A percentile compares a stretch with the other conserved stretches of the same genome.
Evolutionary conservation across 2,113 vertebrate species (phyloP).

Genomic region (Himantopus leucocephalus): DNA sequence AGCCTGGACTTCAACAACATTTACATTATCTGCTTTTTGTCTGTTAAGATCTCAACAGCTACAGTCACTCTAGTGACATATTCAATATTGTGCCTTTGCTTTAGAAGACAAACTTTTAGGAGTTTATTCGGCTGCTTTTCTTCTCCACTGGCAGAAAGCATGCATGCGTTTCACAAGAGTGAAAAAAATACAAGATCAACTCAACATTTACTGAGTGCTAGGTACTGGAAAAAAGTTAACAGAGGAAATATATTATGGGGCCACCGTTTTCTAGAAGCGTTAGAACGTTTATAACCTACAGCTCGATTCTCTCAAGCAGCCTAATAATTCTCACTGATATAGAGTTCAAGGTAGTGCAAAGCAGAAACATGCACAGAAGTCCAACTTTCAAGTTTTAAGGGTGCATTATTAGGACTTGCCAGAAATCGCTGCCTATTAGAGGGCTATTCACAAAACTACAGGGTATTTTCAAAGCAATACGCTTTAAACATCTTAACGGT

Average conservation of each 20-base stretch:
- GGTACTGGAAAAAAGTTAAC: not conserved
- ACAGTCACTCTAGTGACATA: not conserved
- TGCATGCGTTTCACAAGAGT: not conserved
- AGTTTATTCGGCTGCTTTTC: not conserved
- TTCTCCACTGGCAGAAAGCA: not conserved
- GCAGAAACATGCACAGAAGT: not conserved
- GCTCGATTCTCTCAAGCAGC: not conserved
- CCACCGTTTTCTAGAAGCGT: not conserved
- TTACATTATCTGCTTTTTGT: not conserved
- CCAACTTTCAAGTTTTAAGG: not conserved
- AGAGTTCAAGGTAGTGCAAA: not conserved
- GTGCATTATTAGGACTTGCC: not conserved
- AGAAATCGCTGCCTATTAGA: not conserved
- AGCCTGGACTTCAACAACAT: not conserved
- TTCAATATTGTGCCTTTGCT: not conserved
- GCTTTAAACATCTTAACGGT: not conserved
- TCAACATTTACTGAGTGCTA: not conserved
- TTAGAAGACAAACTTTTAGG: not conserved
- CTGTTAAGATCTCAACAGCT: not conserved
- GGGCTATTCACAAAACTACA: not conserved
- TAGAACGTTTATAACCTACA: not conserved
- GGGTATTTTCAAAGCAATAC: not conserved
- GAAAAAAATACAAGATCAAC: not conserved
- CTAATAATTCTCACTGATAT: not conserved
- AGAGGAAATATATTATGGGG: not conserved